A percentile compares a stretch with the other conserved stretches of the same genome.
These are phyloP conservation scores for Callyntrura sp. DNA, from an alignment of 2,888 invertebrate species.

Conservation along the genomic window DNA sequence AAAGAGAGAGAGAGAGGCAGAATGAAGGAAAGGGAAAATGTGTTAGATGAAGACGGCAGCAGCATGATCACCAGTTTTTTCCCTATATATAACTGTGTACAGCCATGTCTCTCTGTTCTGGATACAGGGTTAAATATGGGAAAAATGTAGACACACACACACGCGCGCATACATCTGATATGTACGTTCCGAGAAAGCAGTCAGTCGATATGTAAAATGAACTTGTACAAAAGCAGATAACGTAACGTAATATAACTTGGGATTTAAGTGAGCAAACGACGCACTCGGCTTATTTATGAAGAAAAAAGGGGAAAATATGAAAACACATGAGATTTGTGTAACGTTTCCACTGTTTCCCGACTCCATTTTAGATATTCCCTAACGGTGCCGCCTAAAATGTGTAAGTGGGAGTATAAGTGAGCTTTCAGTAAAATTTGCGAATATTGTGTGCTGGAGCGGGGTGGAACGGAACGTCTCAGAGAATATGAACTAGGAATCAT, in stretches of 20 bases:
- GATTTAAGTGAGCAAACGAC: conserved; percentile 22
- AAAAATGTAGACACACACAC: not conserved
- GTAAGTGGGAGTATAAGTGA: not conserved
- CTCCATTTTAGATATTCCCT: not conserved
- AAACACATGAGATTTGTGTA: conserved; percentile 2
- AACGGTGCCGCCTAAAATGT: not conserved
- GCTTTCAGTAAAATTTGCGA: not conserved
- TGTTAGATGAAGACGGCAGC: conserved; percentile 28
- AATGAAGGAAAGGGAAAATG: not conserved
- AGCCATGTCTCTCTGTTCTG: no score
- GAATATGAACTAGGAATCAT: not conserved
- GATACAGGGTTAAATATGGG: not conserved
- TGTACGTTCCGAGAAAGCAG: not conserved
- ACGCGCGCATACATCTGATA: not conserved
- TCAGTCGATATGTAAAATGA: no score
- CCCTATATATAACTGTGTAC: not conserved
- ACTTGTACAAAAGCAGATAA: not conserved
- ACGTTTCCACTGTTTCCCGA: not conserved
- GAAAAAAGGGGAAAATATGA: conserved; percentile 24
- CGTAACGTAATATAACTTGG: not conserved
- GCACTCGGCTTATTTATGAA: not conserved
- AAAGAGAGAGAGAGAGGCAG: not conserved
- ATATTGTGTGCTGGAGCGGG: not conserved
- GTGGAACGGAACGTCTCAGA: not conserved
- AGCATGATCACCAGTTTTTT: conserved; percentile 30